Evolutionary conservation across 2,113 vertebrate species (phyloP).

Genomic region (Pygoscelis adeliae): DNA sequence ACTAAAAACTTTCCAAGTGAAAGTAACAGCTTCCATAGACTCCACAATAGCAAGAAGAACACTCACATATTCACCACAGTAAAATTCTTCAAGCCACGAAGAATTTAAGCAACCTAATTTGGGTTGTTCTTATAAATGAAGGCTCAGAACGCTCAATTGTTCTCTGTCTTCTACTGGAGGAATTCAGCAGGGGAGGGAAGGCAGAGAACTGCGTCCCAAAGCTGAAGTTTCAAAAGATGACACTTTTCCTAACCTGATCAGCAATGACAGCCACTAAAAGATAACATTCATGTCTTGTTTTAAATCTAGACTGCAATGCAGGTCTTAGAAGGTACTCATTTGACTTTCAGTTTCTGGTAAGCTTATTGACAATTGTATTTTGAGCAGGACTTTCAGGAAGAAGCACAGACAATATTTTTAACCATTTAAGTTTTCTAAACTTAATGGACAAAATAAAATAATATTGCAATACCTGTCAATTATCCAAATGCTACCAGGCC

Average conservation of each 20-base stretch:
- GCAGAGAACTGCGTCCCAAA: background rate
- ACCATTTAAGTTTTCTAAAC: background rate
- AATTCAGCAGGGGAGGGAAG: background rate
- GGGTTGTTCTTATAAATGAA: background rate
- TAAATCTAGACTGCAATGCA: background rate
- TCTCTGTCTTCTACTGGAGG: background rate
- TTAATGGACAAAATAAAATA: background rate
- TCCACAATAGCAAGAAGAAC: background rate
- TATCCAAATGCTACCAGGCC: background rate
- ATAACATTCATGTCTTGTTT: background rate
- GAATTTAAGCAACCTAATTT: background rate
- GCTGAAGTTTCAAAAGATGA: background rate
- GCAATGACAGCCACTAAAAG: background rate
- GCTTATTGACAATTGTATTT: background rate
- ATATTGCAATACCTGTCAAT: background rate
- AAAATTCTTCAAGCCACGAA: background rate
- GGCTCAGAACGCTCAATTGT: background rate
- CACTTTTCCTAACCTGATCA: background rate
- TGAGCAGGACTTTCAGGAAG: background rate
- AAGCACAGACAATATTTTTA: background rate
- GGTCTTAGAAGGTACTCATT: background rate
- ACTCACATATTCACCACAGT: background rate
- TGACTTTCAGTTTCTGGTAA: background rate
- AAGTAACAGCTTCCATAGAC: background rate
- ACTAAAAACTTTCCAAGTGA: background rate